phyloP scores from a whole-genome alignment of 2,113 vertebrate genomes.

The Ochotona curzoniae region DNA sequence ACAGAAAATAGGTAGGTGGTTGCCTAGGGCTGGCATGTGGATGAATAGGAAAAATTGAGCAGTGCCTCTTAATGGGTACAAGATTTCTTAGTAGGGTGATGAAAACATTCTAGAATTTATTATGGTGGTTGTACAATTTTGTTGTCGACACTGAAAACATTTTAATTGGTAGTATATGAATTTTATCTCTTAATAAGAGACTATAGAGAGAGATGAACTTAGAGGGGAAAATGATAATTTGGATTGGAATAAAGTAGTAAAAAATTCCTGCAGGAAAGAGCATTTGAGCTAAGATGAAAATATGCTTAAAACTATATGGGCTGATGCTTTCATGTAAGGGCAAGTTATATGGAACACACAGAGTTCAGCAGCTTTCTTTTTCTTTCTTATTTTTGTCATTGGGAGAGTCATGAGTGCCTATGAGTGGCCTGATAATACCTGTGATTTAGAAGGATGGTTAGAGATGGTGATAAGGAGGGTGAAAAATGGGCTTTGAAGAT shows the following conservation, averaged over 20 bases:
- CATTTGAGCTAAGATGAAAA: constrained; percentile 31
- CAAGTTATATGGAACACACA: not conserved
- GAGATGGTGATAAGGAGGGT: not conserved
- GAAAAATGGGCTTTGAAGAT: not conserved
- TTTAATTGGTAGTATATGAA: not conserved
- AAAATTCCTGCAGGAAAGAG: not conserved
- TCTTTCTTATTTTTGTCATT: not conserved
- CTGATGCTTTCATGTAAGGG: not conserved
- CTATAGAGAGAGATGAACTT: not conserved
- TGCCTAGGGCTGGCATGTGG: not conserved
- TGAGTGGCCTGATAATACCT: not conserved
- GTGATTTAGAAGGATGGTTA: not conserved
- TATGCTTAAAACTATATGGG: not conserved
- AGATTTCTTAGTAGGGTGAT: not conserved
- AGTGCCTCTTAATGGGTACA: not conserved
- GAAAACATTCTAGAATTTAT: constrained; percentile 32
- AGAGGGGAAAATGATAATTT: constrained; percentile 25
- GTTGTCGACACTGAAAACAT: constrained; percentile 3
- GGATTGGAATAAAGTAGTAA: not conserved
- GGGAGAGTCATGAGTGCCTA: not conserved
- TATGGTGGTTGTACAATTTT: constrained; percentile 18
- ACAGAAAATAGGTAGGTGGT: not conserved
- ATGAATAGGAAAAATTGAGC: not conserved
- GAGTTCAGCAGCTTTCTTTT: no score
- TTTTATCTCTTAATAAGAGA: not conserved